Conservation (phyloP, 2,113 vertebrate genomes). For the Delphinapterus leucas region DNA sequence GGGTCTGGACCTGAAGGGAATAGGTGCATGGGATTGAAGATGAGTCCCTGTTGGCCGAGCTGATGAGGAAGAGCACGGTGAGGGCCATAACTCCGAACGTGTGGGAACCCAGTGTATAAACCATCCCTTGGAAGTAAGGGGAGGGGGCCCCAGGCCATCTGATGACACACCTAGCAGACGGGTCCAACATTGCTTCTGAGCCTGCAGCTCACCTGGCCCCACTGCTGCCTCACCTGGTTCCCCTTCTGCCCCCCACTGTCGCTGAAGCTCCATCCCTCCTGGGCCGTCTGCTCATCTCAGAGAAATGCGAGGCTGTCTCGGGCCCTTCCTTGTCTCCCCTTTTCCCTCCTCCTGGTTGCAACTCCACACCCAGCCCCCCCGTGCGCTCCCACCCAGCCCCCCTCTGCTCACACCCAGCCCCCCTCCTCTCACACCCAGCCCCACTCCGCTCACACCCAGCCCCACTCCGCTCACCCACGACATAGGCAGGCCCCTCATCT, state of each 20-base stretch:
- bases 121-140: too few species aligned
- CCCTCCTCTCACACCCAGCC: background rate
- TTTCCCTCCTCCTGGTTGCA: background rate
- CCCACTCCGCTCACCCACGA: background rate
- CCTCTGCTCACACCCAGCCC: background rate
- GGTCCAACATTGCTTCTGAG: too few species aligned
- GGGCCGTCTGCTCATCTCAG: too few species aligned
- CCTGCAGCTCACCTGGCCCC: too few species aligned
- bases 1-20: background rate
- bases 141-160: background rate
- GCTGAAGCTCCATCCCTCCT: background rate
- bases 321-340: background rate
- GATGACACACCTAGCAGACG: too few species aligned
- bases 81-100: too few species aligned
- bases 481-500: background rate
- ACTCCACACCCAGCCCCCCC: too few species aligned
- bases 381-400: accelerated
- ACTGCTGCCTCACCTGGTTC: background rate
- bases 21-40: accelerated
- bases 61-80: too few species aligned
- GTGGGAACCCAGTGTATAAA: too few species aligned
- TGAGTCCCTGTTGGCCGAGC: too few species aligned
- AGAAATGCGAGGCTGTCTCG: too few species aligned
- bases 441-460: background rate
- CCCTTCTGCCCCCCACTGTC: too few species aligned